Evolutionary conservation across 2,888 invertebrate genomes (phyloP), one percentile per base, ranked within the genome.

Genomic region (Orthonevra nobilis): DNA sequence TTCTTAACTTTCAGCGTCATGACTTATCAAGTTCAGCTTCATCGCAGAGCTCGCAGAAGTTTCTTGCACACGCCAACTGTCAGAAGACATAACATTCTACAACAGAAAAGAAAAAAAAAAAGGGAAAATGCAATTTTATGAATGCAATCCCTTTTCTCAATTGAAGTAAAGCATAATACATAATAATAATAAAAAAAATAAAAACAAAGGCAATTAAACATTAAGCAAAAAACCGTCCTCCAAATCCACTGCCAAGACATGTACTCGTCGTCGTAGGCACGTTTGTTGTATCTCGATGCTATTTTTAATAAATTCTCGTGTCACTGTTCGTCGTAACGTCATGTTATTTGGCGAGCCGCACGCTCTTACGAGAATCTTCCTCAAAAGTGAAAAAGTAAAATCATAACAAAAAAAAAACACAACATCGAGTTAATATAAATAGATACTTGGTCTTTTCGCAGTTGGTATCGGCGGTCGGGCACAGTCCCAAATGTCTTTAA

Each of bases 221-320:
- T n/a, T n/a, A n/a, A n/a, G n/a, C n/a, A n/a, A n/a, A n/a, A 48
- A 34, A 6, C 23, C 48, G 54, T 61, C 46, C 4, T 40, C 63
- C 19, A 52, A 36, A 74, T 46, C 52, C 52, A 56, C 34, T 52
- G n/a, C n/a, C 12, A 30, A 60, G 38, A 19, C 12, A 10, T 15
- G 14, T 23, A 28, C 17, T 19, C 14, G n/a, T n/a, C n/a, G n/a
- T n/a, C n/a, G n/a, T n/a, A n/a, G n/a, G n/a, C n/a, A n/a, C n/a
- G n/a, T n/a, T n/a, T n/a, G n/a, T n/a, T n/a, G n/a, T n/a, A n/a
- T n/a, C n/a, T n/a, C 54, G 44, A 61, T n/a, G 66, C 72, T 79
- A 73, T 79, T 79, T 79, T 50, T 73, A 68, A 54, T 14, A 61
- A 66, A 23, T 68, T 42, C 64, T 72, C 34, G 46, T 66, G 66